Conservation (phyloP, 2,888 invertebrate genomes). For the Lasioglossum leucozonium region DNA sequence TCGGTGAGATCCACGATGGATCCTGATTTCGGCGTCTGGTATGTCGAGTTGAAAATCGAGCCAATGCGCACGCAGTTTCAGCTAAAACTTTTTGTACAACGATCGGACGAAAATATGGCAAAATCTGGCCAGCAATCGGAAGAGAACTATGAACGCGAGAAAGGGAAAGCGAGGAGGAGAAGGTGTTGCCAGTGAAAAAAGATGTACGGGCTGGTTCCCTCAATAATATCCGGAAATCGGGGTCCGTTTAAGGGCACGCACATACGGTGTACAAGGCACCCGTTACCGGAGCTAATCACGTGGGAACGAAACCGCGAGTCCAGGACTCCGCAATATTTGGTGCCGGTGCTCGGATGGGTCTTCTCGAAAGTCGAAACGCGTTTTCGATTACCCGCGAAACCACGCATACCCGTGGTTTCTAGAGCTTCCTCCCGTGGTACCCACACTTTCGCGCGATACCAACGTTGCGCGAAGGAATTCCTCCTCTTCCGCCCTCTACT, state of each 20-base stretch:
- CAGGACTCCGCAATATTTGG: conserved; percentile 21
- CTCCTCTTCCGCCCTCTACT: not conserved
- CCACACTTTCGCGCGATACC: conserved; percentile 33
- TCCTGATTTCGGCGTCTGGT: too few relatives aligned
- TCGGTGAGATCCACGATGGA: too few relatives aligned
- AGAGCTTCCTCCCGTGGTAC: conserved; percentile 66
- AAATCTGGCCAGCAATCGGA: not conserved
- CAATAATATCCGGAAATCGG: conserved; percentile 12
- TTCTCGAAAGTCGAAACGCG: conserved; percentile 69
- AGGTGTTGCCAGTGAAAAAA: not conserved
- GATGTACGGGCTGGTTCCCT: not conserved
- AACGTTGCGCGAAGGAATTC: conserved; percentile 28
- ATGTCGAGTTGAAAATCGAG: not conserved
- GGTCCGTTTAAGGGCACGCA: conserved; percentile 21
- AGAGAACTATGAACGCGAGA: not conserved
- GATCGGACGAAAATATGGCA: not conserved
- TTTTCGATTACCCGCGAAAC: conserved; percentile 78
- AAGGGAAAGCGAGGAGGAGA: conserved; percentile 3
- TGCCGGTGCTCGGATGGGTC: conserved; percentile 60
- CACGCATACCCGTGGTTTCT: conserved; percentile 72
- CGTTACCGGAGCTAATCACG: conserved; percentile 40
- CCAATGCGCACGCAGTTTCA: not conserved
- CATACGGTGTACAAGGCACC: not conserved
- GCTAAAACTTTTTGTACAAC: not conserved
- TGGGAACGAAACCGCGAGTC: conserved; percentile 45